Evolutionary conservation across 1,140 invertebrate species (phyloP).

Genomic region (Archegozetes longisetosus): DNA sequence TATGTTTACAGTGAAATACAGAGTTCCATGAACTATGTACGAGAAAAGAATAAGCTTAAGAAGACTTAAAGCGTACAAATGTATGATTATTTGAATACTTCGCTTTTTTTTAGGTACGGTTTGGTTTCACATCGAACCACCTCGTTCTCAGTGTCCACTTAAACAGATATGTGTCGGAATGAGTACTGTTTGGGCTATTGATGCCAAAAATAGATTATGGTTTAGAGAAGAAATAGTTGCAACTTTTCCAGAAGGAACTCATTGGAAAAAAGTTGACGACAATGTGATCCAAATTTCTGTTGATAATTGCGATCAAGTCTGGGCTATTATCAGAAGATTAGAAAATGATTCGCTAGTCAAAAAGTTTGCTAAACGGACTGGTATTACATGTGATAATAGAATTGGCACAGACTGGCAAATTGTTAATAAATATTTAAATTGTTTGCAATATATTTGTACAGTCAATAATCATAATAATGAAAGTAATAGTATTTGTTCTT

Average conservation of each 20-base stretch:
- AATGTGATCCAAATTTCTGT: conserved; percentile 38
- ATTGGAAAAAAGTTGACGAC: conserved; percentile 25
- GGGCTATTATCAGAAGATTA: neutral
- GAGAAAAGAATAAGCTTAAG: no score
- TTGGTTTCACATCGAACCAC: conserved; percentile 46
- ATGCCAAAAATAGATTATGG: conserved; percentile 32
- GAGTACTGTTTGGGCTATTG: conserved; percentile 51
- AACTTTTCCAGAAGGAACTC: conserved; percentile 31
- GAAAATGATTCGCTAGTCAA: neutral
- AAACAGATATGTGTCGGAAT: conserved; percentile 55
- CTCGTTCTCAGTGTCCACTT: conserved; percentile 42
- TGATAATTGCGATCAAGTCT: conserved; percentile 35
- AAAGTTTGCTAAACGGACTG: neutral
- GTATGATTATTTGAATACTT: no score
- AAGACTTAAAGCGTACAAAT: no score
- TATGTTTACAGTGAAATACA: no score
- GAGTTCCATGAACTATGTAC: no score
- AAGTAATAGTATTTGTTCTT: no score
- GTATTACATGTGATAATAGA: neutral
- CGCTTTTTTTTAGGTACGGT: no score
- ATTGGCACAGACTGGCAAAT: neutral
- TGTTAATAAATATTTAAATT: neutral
- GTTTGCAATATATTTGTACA: neutral
- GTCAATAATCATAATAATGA: neutral
- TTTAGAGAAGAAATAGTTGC: conserved; percentile 39